Evolutionary conservation across 2,797 vertebrate species (phyloP).

Genomic region (Gymnocypris eckloni): DNA sequence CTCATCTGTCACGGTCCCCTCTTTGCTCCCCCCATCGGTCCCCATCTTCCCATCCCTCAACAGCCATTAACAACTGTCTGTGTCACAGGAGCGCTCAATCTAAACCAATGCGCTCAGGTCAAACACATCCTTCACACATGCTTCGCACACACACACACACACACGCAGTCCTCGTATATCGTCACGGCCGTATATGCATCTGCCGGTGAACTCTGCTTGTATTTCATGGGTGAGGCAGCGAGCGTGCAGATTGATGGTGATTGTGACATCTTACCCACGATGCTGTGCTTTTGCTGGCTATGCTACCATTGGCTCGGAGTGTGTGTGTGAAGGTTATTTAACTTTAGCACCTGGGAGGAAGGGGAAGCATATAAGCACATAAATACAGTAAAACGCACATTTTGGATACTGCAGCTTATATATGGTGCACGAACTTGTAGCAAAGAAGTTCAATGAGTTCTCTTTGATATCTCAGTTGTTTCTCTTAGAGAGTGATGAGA

Average conservation of each 20-base stretch:
- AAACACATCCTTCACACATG: conserved; percentile 47
- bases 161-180: conserved; percentile 34
- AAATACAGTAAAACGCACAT: background rate
- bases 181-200: conserved; percentile 28
- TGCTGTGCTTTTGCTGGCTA: conserved; percentile 36
- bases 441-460: background rate
- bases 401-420: background rate
- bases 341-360: conserved; percentile 36
- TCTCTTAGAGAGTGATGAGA: background rate
- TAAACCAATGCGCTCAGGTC: conserved; percentile 47
- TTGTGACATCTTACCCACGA: conserved; percentile 43
- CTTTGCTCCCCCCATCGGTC: conserved; percentile 11
- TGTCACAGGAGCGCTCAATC: conserved; percentile 56
- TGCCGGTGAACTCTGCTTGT: conserved; percentile 38
- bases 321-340: conserved; percentile 57
- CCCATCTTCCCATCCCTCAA: conserved; percentile 51
- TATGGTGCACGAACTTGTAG: background rate
- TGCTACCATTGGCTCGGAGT: conserved; percentile 27
- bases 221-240: conserved; percentile 36
- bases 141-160: conserved; percentile 25
- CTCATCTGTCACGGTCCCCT: conserved; percentile 49
- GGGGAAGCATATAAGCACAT: background rate
- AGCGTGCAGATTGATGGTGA: conserved; percentile 40
- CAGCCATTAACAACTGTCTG: conserved; percentile 55
- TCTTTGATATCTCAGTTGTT: background rate